Base-by-base conservation (phyloP, 2,888 invertebrate genomes). In the Phalera bucephala region DNA sequence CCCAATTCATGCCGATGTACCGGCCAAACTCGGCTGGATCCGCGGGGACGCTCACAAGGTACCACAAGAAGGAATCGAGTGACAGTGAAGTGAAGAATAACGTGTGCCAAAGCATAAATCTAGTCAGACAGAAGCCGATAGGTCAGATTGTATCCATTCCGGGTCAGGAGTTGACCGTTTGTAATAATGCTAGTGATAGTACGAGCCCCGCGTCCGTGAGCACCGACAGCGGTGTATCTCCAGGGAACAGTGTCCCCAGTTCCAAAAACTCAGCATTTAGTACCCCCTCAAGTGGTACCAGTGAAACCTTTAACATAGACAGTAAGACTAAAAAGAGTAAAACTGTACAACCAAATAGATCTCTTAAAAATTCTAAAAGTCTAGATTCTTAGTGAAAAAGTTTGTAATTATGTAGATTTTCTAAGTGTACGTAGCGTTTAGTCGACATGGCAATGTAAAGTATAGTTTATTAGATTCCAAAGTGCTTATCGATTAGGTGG, bases 351-450 rank as follows among this genome's bases (percentile, higher is more conserved):
- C 73, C 70, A 55, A 62, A 73, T 54, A 74, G 86, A 73, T 80
- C 85, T 63, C 73, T 86, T 36, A 88, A 87, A 66, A 85, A 79
- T 74, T 87, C 88, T 38, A 89, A 88, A 80, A 88, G 88, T 79
- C 65, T 89, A 76, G 88, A 89, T 68, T 80, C 85, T 75, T 87
- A 84, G 78, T 74, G 52, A 52, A 64, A 62, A 61, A 63, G n/a
- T 78, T 80, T 86, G 87, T 87, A 86, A 87, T 83, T 85, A 86
- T 84, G 86, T 89, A 89, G 87, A 87, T 89, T 88, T 88, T 88
- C 80, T 88, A 88, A 85, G 71, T 88, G 87, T 88, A 83, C 61
- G 76, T 85, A 85, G 84, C 42, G 51, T 73, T 69, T 77, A 77
- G 78, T 67, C 65, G 52, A 64, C 34, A 48, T n/a, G 60, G 58